Base-by-base conservation (phyloP, 2,888 invertebrate genomes). In the Eurytoma californica region DNA sequence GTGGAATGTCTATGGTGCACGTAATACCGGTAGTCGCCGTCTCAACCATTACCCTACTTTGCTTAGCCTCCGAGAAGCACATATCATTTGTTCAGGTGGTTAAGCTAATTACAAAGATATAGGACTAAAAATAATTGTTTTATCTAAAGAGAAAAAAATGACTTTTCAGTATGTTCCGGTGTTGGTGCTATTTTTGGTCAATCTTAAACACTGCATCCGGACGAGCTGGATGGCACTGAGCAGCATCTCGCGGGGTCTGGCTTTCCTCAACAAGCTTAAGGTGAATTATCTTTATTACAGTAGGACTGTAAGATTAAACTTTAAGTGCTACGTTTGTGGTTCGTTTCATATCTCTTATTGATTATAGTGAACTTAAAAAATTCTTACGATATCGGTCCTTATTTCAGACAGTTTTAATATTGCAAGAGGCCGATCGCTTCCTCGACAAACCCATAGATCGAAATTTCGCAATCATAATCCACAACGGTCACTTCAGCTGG, bases 401-500 rank as follows among this genome's bases (percentile, higher is more conserved):
- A 7, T 77, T 83, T 70, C 80, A 91, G 91, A 84, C 86, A 61
- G 85, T 91, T 51, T 84, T 91, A 70, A 84, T 87, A 58, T 82
- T 91, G 85, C 91, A 91, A 81, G 92, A 92, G 82, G 89, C 91
- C 76, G 88, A 90, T 55, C 87, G 89, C 3, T 89, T 89, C 79
- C 85, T 89, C 2, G 89, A 89, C 72, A 86, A 89, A 57, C 91
- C 91, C 3, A 88, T 89, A 55, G 90, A 91, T 80, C 87, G 88
- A 49, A 88, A 90, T 57, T 87, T 91, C 68, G 91, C 91, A 1
- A 85, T 93, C 0, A 90, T 89, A 65, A 87, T 92, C 68, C 89
- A 90, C 72, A 88, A 90, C 77, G 92, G 91, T 13, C 88, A 90
- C 14, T 91, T 93, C 82, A 87, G 89, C n/a, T 92, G 92, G 86